phyloP scores from a whole-genome alignment of 30 jellyfish, hydroid and myxozoan species.

The Chrysaora quinquecirrha region DNA sequence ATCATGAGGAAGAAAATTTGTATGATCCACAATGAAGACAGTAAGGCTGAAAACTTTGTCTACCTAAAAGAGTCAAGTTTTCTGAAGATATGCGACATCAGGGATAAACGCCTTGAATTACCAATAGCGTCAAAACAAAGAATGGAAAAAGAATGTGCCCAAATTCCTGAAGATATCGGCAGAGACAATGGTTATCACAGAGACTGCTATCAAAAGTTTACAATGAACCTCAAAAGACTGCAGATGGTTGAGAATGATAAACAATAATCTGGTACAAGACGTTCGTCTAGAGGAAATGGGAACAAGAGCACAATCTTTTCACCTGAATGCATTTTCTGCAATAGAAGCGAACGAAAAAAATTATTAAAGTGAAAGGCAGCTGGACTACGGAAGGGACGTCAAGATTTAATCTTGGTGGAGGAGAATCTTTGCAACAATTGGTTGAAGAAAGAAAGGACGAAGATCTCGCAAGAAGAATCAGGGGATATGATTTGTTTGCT shows the following conservation, averaged over 20 bases:
- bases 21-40: conserved; percentile 10
- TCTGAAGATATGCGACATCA: conserved; percentile 44
- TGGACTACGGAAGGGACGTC: conserved; percentile 41
- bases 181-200: conserved; percentile 35
- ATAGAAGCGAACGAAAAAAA: conserved; percentile 14
- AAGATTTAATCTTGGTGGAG: conserved; percentile 35
- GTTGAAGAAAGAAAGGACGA: conserved; percentile 16
- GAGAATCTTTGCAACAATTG: conserved; percentile 9
- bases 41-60: conserved; percentile 38
- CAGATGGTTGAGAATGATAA: conserved; percentile 19
- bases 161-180: conserved; percentile 49
- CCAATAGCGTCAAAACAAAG: conserved; percentile 33
- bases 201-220: conserved; percentile 51
- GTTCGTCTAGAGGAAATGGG: neutral
- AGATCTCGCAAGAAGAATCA: conserved; percentile 4
- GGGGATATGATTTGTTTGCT: conserved; percentile 7
- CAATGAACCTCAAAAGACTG: conserved; percentile 30
- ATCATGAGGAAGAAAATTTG: conserved; percentile 13
- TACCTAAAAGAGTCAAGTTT: conserved; percentile 36
- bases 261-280: neutral
- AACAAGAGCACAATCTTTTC: conserved; percentile 15
- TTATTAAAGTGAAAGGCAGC: conserved; percentile 16
- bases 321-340: conserved; percentile 31
- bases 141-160: conserved; percentile 52
- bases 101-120: conserved; percentile 32